Evolutionary conservation across 2,888 invertebrate species (phyloP), one percentile per base, ranked within the genome.

Genomic region (Coenonympha arcania): DNA sequence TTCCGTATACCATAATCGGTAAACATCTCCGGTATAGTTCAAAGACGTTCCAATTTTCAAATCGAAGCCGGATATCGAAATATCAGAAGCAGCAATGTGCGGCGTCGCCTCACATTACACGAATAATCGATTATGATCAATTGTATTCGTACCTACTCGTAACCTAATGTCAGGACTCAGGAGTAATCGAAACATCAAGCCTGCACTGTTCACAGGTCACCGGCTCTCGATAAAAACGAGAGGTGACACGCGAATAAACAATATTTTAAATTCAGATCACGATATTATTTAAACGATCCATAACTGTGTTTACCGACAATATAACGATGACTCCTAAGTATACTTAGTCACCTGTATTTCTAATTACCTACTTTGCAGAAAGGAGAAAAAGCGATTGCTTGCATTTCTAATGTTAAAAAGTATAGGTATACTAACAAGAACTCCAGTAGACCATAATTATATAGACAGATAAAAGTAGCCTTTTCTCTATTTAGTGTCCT

Each of bases 41-140:
- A 42, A 28, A 40, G 43, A 37, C 42, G 45, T 51, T 72, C 66
- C 57, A 68, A 63, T 70, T 73, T 63, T 11, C 31, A 67, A 73
- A 69, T 60, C 60, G 56, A 55, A 62, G 64, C 63, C 65, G 65
- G 65, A 63, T 65, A 65, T 66, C 65, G 62, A 64, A 64, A 60
- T 57, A 57, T 63, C 65, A 64, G 57, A 59, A 59, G 64, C 59
- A 47, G 43, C 43, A 44, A 50, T 46, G 40, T 44, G 57, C 67
- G 68, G 69, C 66, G 79, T 81, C 82, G 72, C 72, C 66, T 79
- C 72, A 74, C 67, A 76, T 83, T 76, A 79, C 68, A 74, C 71
- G 70, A 76, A 76, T 83, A 84, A 84, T 84, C 82, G 83, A 83
- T 84, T 76, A n/a, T n/a, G n/a, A n/a, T n/a, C n/a, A n/a, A n/a